phyloP scores from a whole-genome alignment of 2,888 invertebrate species.

The Rotaria magnacalcarata region DNA sequence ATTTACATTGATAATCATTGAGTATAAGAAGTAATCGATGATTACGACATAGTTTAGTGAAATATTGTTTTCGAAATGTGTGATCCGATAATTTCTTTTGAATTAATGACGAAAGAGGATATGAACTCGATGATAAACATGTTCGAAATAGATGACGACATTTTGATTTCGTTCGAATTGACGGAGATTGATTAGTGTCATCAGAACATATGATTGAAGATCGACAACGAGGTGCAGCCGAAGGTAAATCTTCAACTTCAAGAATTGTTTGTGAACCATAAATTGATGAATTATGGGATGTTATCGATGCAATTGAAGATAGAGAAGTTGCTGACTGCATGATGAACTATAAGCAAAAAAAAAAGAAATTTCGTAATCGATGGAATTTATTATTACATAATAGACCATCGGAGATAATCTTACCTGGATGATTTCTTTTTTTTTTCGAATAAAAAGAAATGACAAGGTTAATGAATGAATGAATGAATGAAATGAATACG shows the following conservation, averaged over 20 bases:
- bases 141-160: background rate
- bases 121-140: conserved; percentile 7
- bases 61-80: background rate
- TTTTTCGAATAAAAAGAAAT: too few species aligned
- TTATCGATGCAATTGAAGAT: background rate
- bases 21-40: conserved; percentile 17
- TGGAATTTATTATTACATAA: background rate
- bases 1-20: background rate
- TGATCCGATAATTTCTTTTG: background rate
- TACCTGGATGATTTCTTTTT: too few species aligned
- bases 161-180: background rate
- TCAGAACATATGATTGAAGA: background rate
- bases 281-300: background rate
- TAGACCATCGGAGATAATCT: too few species aligned
- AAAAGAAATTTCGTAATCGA: background rate
- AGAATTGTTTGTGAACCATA: conserved; percentile 1
- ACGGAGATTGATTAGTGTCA: background rate
- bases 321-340: background rate
- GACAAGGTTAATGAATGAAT: too few species aligned
- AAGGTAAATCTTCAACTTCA: background rate
- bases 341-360: background rate
- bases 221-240: background rate
- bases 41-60: background rate
- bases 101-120: background rate
- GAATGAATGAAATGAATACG: too few species aligned